Base-by-base conservation (phyloP, 1,140 invertebrate species). In the Sarcophaga bullata region DNA sequence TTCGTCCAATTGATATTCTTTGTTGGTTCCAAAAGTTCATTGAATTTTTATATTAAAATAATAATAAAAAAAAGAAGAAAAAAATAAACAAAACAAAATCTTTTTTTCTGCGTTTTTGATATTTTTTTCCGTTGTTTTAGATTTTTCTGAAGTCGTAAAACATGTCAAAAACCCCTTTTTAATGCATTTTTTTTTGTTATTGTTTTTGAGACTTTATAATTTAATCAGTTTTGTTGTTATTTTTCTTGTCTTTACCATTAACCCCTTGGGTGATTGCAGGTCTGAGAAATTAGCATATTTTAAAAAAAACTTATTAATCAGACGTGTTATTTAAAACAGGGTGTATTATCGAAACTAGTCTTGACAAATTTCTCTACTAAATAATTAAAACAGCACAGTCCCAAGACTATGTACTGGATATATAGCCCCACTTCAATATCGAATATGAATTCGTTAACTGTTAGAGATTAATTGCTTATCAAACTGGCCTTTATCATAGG, bases 81-180 rank as follows among this genome's bases (percentile, higher is more conserved):
- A 37, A 37, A 37, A 37, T 2, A 37, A 37, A 1, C 25, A 37
- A 19, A 68, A 68, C 50, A 52, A 68, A 68, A 68, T 68, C 62
- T 68, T 68, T 62, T 13, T 62, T 62, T 62, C n/a, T 62, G 54
- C 54, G n/a, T 68, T 68, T 68, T 68, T 19, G 3, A 19, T 68
- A 68, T 68, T 68, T 52, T 68, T 19, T 25, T 68, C 19, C 19
- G n/a, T 68, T 68, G 17, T 68, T 68, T 68, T 68, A 68, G 62
- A 68, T 68, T 68, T 68, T 68, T 68, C 62, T 68, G 62, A 68
- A 68, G 62, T 68, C 62, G 17, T 68, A 25, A 68, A 68, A 68
- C 17, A 68, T 68, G 62, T 68, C 62, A 68, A 68, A 68, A 68
- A 68, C 62, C 62, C 62, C 62, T 68, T 58, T 58, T 58, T 68